A percentile compares a stretch with the other conserved stretches of the same genome.
These are phyloP conservation scores for Epirrhoe tristata DNA, from an alignment of 2,888 invertebrate species.

Conservation along the genomic window DNA sequence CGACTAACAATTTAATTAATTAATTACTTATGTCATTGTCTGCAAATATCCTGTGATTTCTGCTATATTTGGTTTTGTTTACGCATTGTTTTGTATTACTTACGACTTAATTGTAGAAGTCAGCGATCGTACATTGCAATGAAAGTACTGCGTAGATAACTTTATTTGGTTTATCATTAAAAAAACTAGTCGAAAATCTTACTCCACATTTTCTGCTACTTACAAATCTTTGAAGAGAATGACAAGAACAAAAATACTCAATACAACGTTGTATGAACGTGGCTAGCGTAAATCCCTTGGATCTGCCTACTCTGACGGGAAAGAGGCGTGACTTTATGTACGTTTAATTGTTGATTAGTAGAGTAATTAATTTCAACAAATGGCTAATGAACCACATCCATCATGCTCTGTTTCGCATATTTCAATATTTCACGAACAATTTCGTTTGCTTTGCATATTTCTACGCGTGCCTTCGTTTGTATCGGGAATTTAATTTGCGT, in stretches of 20 bases:
- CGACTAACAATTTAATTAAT: conserved; percentile 7
- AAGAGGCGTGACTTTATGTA: not conserved
- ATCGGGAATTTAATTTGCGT: conserved; percentile 6
- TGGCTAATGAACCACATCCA: conserved; percentile 19
- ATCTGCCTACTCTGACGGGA: too few species aligned
- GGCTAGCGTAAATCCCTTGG: too few species aligned
- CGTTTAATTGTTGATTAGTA: not conserved
- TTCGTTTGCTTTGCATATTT: conserved; percentile 20
- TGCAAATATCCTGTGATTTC: conserved; percentile 10
- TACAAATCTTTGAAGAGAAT: too few species aligned
- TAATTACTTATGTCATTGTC: conserved; percentile 6
- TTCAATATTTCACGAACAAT: conserved; percentile 21
- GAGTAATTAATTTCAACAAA: conserved; percentile 12
- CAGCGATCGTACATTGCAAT: not conserved
- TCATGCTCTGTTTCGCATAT: conserved; percentile 26
- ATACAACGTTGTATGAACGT: too few species aligned
- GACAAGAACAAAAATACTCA: too few species aligned
- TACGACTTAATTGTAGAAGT: conserved; percentile 3
- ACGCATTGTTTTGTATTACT: conserved; percentile 18
- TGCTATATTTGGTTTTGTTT: conserved; percentile 17
- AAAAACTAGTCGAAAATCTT: too few species aligned
- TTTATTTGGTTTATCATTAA: too few species aligned
- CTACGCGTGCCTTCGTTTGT: conserved; percentile 2
- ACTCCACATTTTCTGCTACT: too few species aligned
- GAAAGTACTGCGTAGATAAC: too few species aligned